Conservation (phyloP, 23 tunicate genomes). For the Pegea sp. region DNA sequence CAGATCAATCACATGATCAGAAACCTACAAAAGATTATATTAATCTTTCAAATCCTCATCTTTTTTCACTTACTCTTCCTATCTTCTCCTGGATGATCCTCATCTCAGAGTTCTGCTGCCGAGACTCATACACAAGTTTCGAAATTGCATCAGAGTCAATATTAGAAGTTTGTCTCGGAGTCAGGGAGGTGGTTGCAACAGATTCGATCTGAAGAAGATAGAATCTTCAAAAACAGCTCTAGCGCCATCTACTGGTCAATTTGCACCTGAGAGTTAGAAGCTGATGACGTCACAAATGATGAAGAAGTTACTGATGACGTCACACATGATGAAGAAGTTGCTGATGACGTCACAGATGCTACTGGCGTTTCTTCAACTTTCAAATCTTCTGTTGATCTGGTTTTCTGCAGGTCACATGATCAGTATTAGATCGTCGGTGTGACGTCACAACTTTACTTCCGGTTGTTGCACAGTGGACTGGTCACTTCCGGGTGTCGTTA, state of each 20-base stretch:
- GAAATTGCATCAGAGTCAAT: constrained; percentile 19
- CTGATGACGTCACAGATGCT: neutral
- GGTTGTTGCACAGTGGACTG: neutral
- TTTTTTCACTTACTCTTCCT: no score
- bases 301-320: neutral
- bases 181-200: neutral
- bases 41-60: no score
- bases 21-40: constrained; percentile 19
- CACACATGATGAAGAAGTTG: neutral
- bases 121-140: constrained; percentile 36
- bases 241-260: no score
- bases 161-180: no score
- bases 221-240: no score
- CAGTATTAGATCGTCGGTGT: neutral
- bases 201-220: neutral
- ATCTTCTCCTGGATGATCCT: constrained; percentile 47
- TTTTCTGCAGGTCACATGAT: neutral
- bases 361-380: neutral
- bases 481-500: neutral
- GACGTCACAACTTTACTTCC: neutral
- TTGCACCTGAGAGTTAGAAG: no score
- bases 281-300: neutral
- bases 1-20: constrained; percentile 25
- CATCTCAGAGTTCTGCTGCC: constrained; percentile 32
- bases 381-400: neutral